These are phyloP conservation scores for Drosophila subquinaria DNA, from an alignment of 2,888 invertebrate genomes.

Conservation along the genomic window DNA sequence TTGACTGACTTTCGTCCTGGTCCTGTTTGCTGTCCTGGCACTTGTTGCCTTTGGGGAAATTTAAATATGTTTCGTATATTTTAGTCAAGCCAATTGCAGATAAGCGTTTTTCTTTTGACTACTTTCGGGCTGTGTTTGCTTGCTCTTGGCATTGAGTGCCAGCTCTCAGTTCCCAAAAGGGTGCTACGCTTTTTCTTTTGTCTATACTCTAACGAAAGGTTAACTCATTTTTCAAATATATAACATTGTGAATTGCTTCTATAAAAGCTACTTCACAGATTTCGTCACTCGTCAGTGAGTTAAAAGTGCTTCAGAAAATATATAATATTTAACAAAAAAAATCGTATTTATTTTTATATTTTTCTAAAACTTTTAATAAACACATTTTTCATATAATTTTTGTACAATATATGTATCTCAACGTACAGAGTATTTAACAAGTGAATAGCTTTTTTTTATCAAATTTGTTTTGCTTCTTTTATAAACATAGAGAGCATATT, in stretches of 20 bases:
- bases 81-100: constrained; percentile 75
- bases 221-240: background rate
- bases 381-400: too few species aligned
- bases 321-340: too few species aligned
- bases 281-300: too few species aligned
- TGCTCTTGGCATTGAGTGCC: constrained; percentile 49
- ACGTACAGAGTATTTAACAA: constrained; percentile 1
- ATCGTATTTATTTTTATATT: too few species aligned
- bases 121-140: constrained; percentile 56
- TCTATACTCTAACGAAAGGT: constrained; percentile 1
- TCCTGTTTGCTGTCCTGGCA: constrained; percentile 51
- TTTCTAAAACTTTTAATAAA: too few species aligned
- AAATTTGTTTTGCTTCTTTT: constrained; percentile 6
- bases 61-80: constrained; percentile 73
- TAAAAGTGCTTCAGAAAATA: too few species aligned
- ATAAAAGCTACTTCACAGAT: background rate
- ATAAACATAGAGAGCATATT: constrained; percentile 32
- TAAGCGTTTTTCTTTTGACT: constrained; percentile 71
- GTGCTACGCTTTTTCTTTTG: constrained; percentile 6
- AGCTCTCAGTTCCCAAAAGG: constrained; percentile 39
- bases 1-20: constrained; percentile 50
- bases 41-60: constrained; percentile 77
- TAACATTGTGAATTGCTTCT: background rate
- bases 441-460: background rate
- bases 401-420: background rate